Base-by-base conservation (phyloP, 1,140 invertebrate genomes). In the Ectropis grisescens region DNA sequence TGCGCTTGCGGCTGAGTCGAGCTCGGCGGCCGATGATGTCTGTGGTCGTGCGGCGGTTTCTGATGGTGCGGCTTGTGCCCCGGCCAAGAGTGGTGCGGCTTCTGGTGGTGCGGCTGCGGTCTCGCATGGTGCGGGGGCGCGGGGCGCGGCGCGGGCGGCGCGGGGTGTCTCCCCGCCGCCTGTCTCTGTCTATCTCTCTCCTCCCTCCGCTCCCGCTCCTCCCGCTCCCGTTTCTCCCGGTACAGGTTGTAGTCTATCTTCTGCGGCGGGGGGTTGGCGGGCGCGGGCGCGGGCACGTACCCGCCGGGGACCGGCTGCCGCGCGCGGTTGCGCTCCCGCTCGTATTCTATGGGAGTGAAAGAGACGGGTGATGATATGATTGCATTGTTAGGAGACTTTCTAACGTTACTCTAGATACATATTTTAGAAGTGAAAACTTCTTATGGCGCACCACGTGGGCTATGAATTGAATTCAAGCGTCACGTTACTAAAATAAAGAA, bases 211-310 rank as follows among this genome's bases (percentile, higher is more conserved):
- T 76, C 71, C 11, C 72, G 41, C n/a, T 81, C 72, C 33, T 81
- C 74, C 14, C 76, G 49, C 36, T 82, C 75, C 22, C 68, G 50
- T 41, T 78, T 74, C 38, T 83, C 78, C 37, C 74, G 59, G 49
- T 83, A 83, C 8, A 72, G 43, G 37, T 74, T 79, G 37, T 64
- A 82, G 47, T 82, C 79, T 28, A 83, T 81, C 44, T 82, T 82
- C 29, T 76, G 68, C 4, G 69, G 69, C 38, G 53, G 67, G 0
- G 60, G 56, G 12, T 49, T 37, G 33, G 44, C 41, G 30, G 6
- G 48, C 54, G 67, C 45, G 0, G 58, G 52, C 0, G 69, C 75
- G 3, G 75, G 75, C 6, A 75, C 67, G 29, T 80, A 80, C 10
- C 75, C 71, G 24, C 75, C 71, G 0, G 70, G 59, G 3, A 56